Evolutionary conservation across 1,140 invertebrate species (phyloP), one percentile per base, ranked within the genome.

Genomic region (Bombyx mandarina): DNA sequence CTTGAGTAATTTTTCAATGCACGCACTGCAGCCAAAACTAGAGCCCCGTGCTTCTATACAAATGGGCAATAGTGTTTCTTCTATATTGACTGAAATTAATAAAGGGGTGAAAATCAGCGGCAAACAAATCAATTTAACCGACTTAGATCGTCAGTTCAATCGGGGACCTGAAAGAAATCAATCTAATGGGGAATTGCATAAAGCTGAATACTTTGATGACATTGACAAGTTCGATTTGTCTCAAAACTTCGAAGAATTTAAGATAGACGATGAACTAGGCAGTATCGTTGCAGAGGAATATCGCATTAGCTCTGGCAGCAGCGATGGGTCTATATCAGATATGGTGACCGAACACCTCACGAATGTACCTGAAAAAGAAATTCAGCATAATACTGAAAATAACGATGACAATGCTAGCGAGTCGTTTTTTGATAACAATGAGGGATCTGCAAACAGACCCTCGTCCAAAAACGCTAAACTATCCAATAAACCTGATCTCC

Each of bases 191-290:
- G 77, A 84, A 56, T 61, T 79, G 58, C 78, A 87, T 6, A 82
- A 84, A 69, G 65, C 74, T 22, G 79, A 86, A 61, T 81, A 82
- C 62, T 84, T 88, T 47, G 86, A 88, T 42, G 83, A 88, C 35
- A 84, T 88, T 46, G 83, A 91, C 62, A 90, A 91, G 60, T 92
- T 92, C 65, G 92, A 93, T 67, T 89, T 93, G 56, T 91, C 91
- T 56, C 92, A 94, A 71, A 94, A 94, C 79, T 94, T 94, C 67
- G 93, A 94, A 69, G 93, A 94, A 67, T 94, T 94, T 71, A 93
- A 93, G 74, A 86, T 94, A 60, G 93, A 94, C 64, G 93, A 94
- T 67, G 93, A 94, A 73, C 89, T 94, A 18, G 92, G 90, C 6
- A 90, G 90, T 56, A 90, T 90, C 55, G 77, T 77, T 52, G 85